phyloP scores from a whole-genome alignment of 2,888 invertebrate species.

The Kryphioiulus occultus region DNA sequence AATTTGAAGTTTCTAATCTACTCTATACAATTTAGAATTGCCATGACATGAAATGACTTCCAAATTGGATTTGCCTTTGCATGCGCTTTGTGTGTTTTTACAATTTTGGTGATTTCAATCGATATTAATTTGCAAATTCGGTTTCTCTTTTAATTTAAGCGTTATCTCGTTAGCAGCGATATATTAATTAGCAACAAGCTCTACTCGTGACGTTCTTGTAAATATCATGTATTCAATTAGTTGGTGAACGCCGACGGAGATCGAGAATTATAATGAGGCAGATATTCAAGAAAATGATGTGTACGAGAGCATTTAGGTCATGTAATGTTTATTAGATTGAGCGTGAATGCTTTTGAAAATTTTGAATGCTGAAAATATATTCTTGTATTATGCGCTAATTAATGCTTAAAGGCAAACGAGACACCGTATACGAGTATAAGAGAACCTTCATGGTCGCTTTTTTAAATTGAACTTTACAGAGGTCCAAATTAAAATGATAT shows the following conservation, averaged over 20 bases:
- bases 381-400: neutral
- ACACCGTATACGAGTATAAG: no score
- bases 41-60: neutral
- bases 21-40: neutral
- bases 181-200: neutral
- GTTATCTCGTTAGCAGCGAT: neutral
- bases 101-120: neutral
- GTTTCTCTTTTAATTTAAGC: neutral
- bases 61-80: neutral
- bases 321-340: neutral
- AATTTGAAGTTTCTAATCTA: neutral
- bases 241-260: neutral
- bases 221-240: neutral
- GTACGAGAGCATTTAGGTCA: neutral
- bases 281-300: neutral
- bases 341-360: neutral
- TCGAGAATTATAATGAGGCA: neutral
- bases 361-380: neutral
- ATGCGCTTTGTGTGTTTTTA: neutral
- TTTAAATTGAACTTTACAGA: no score
- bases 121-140: neutral
- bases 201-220: neutral
- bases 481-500: no score
- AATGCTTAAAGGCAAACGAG: neutral
- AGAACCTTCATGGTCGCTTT: no score